Percentiles rank a stretch among this genome's conserved stretches.
These are phyloP conservation scores for Dendroctonus ponderosae DNA, from an alignment of 1,140 invertebrate species.

Conservation along the genomic window DNA sequence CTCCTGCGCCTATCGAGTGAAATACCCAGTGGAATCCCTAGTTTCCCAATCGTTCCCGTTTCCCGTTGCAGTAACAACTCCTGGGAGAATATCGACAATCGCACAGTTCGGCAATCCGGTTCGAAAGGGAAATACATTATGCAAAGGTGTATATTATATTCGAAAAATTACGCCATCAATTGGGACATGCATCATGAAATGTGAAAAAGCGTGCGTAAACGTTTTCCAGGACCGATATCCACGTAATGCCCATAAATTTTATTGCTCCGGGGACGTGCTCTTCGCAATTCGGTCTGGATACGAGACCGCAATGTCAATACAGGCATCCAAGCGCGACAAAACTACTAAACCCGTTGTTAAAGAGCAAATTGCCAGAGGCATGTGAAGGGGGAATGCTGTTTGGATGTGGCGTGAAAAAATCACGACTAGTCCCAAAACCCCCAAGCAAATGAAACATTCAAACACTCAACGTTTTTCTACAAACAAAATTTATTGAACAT, in stretches of 20 bases:
- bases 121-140: no score
- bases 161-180: no score
- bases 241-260: constrained; percentile 48
- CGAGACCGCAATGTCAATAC: constrained; percentile 37
- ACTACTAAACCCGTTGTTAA: constrained; percentile 6
- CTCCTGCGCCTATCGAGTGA: constrained; percentile 9
- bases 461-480: no score
- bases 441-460: no score
- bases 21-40: constrained; percentile 1
- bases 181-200: no score
- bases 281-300: constrained; percentile 43
- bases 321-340: constrained; percentile 4
- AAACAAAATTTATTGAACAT: no score
- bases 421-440: no score
- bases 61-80: constrained; percentile 11
- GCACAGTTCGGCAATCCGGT: neutral
- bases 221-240: constrained; percentile 40
- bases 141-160: no score
- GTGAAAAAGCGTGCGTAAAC: constrained; percentile 12
- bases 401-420: no score
- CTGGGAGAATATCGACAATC: constrained; percentile 4
- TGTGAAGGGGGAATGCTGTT: neutral
- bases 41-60: constrained; percentile 3
- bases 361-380: constrained; percentile 3
- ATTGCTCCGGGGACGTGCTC: constrained; percentile 43